Conservation (phyloP, 2,888 invertebrate genomes). For the Synergus itoensis region DNA sequence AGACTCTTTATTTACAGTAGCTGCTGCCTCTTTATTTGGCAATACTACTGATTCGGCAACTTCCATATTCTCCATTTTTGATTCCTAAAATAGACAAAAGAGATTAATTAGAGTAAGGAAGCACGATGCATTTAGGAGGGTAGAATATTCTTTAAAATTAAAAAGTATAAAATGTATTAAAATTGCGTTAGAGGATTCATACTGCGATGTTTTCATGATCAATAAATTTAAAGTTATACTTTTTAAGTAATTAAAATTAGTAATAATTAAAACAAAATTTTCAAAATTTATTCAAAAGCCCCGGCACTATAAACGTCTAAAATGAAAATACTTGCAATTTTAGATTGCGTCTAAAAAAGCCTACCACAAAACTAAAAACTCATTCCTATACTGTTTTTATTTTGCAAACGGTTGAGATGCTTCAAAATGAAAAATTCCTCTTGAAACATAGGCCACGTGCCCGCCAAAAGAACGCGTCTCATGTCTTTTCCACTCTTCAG, state of each 20-base stretch:
- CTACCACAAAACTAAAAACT: not conserved
- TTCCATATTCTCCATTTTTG: constrained; percentile 80
- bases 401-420: not conserved
- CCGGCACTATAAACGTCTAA: not conserved
- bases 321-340: not conserved
- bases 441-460: constrained; percentile 24
- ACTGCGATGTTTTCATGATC: not conserved
- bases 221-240: not conserved
- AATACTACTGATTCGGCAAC: constrained; percentile 74
- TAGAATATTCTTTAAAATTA: too few relatives aligned
- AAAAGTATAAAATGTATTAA: not conserved
- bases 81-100: constrained; percentile 62
- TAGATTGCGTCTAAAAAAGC: not conserved
- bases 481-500: not conserved
- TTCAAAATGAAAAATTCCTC: not conserved
- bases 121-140: not conserved
- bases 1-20: constrained; percentile 73
- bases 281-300: not conserved
- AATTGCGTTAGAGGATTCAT: not conserved
- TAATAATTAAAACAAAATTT: not conserved
- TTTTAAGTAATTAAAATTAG: not conserved
- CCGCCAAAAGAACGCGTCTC: constrained; percentile 39
- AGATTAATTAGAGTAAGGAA: not conserved
- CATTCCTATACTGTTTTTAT: not conserved
- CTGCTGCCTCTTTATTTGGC: constrained; percentile 72